These are phyloP conservation scores for Eremophila alpestris DNA, from an alignment of 2,797 vertebrate genomes.

Conservation along the genomic window DNA sequence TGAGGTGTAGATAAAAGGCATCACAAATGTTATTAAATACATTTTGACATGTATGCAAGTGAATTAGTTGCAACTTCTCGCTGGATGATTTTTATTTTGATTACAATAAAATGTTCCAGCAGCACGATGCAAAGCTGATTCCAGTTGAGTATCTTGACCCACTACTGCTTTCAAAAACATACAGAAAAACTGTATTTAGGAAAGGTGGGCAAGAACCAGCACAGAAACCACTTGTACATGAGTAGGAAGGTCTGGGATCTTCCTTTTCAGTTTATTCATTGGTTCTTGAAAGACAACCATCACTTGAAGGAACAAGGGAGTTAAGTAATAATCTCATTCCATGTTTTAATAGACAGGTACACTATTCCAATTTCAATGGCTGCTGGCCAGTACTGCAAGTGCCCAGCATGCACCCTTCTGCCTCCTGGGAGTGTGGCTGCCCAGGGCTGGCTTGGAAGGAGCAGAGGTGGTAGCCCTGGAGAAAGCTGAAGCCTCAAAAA, in stretches of 20 bases:
- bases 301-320: background rate
- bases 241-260: background rate
- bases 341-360: background rate
- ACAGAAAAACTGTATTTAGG: background rate
- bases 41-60: background rate
- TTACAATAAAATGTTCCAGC: rapidly evolving
- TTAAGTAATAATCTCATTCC: background rate
- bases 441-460: background rate
- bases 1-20: background rate
- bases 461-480: background rate
- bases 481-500: background rate
- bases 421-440: background rate
- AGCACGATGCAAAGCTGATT: background rate
- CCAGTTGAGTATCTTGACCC: background rate
- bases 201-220: background rate
- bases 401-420: background rate
- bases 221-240: background rate
- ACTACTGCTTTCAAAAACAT: background rate
- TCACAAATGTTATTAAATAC: background rate
- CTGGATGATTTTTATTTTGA: background rate
- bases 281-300: background rate
- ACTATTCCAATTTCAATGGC: background rate
- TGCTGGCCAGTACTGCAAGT: background rate
- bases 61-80: background rate
- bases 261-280: background rate